Evolutionary conservation across 2,797 vertebrate species (phyloP).

Genomic region (Tarsius wallacei): DNA sequence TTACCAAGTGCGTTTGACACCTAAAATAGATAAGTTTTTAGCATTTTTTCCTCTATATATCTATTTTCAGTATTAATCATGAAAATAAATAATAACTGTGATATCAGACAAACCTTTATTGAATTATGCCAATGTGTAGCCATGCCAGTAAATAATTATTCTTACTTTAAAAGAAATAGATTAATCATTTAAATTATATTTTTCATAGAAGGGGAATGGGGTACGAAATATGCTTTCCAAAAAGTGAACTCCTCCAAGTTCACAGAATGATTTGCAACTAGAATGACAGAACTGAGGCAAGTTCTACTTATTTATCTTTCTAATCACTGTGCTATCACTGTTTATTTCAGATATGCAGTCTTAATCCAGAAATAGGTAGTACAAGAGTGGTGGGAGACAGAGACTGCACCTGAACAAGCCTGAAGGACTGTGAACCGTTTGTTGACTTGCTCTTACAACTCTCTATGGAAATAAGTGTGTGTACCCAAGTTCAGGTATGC

Average conservation of each 20-base stretch:
- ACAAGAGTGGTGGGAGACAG: background rate
- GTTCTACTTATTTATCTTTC: background rate
- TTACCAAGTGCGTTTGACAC: background rate
- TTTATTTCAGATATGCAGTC: background rate
- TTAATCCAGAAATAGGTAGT: background rate
- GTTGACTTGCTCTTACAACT: background rate
- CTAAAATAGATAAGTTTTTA: background rate
- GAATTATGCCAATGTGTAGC: background rate
- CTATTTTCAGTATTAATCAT: background rate
- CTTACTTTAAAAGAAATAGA: background rate
- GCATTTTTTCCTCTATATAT: background rate
- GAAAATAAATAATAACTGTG: background rate
- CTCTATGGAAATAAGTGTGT: background rate
- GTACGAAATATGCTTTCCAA: background rate
- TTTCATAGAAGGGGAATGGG: background rate
- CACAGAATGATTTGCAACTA: background rate
- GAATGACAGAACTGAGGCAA: background rate
- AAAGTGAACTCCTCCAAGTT: background rate
- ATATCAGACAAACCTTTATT: background rate
- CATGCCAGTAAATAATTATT: background rate
- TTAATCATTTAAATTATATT: background rate
- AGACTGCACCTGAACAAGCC: background rate
- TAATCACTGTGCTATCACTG: background rate
- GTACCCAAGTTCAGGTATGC: background rate
- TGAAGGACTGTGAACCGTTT: background rate